Conservation (phyloP, 2,113 vertebrate species). For the Nesogale talazaci region DNA sequence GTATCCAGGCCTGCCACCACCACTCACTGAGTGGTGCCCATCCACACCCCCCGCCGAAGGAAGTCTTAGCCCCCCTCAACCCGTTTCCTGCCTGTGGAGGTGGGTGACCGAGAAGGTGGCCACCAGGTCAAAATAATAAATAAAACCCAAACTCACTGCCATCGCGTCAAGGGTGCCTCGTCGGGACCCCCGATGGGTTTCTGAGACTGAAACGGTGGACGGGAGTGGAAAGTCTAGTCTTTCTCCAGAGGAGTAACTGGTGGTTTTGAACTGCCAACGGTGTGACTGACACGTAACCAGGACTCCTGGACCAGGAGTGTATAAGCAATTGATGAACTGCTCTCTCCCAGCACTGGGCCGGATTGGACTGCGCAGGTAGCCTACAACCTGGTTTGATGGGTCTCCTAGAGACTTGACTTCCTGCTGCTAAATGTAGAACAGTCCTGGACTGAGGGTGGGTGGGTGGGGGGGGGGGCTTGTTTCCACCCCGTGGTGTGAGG, state of each 20-base stretch:
- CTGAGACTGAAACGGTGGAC: too few species aligned
- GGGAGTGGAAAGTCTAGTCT: too few species aligned
- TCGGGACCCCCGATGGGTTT: too few species aligned
- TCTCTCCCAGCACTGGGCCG: not conserved
- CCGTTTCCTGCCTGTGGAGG: not conserved
- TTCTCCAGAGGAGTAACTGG: too few species aligned
- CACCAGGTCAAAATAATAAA: not conserved
- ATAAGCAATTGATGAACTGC: not conserved
- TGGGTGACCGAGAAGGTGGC: not conserved
- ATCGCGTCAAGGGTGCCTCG: too few species aligned
- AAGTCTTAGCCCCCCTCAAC: not conserved
- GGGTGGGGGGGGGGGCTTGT: too few species aligned
- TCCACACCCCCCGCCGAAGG: too few species aligned
- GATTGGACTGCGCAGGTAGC: not conserved
- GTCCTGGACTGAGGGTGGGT: not conserved
- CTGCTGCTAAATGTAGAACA: not conserved
- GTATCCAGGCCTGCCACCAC: fast-evolving
- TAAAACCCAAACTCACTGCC: too few species aligned
- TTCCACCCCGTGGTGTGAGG: not conserved
- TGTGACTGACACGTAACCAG: too few species aligned
- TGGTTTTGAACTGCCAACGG: too few species aligned
- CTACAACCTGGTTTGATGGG: not conserved
- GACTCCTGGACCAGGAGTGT: too few species aligned
- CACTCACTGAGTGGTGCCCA: not conserved
- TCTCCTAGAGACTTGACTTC: not conserved